phyloP scores from a whole-genome alignment of 2,797 vertebrate genomes.

The Nasua narica region DNA sequence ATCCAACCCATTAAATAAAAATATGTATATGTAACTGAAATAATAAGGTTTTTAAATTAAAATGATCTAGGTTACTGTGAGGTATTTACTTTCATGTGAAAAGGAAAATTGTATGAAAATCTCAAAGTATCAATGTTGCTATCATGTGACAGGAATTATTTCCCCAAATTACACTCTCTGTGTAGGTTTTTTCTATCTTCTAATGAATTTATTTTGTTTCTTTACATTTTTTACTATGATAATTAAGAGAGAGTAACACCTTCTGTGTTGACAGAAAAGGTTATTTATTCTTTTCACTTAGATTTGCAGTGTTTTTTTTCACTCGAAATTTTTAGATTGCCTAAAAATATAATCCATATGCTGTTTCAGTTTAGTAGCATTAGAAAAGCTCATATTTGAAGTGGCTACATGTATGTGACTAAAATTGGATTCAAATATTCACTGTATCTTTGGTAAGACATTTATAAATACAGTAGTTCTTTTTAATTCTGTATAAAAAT shows the following conservation, averaged over 20 bases:
- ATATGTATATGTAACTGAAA: neutral
- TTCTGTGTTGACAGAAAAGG: constrained; percentile 28
- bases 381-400: constrained; percentile 39
- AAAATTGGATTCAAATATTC: constrained; percentile 53
- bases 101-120: neutral
- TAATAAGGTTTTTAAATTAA: neutral
- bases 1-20: constrained; percentile 3
- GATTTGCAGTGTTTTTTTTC: neutral
- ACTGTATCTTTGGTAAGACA: constrained; percentile 52
- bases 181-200: neutral
- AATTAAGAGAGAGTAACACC: constrained; percentile 37
- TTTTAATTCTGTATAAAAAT: constrained; percentile 14
- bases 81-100: neutral
- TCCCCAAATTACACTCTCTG: neutral
- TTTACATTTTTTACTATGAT: neutral
- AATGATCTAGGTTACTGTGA: neutral
- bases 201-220: neutral
- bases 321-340: neutral
- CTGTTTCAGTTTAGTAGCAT: neutral
- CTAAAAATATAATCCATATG: constrained; percentile 47
- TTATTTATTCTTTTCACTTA: constrained; percentile 53
- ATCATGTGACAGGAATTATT: neutral
- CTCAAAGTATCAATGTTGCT: neutral
- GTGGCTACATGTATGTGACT: constrained; percentile 26
- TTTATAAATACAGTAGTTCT: constrained; percentile 35